phyloP scores from a whole-genome alignment of 2,113 vertebrate species.

The Xiphophorus maculatus region DNA sequence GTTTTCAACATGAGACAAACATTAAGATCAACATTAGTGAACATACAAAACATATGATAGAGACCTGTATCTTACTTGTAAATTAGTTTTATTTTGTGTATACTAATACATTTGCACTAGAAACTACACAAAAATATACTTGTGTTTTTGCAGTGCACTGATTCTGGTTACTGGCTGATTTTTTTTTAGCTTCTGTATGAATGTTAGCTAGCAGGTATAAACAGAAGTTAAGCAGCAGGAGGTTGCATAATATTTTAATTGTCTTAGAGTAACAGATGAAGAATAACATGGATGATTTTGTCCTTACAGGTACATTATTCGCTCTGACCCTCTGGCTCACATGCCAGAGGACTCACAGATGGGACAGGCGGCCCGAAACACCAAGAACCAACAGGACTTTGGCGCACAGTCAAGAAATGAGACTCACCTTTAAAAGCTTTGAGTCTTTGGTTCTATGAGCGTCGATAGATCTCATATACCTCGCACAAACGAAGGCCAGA shows the following conservation, averaged over 20 bases:
- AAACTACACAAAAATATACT: too few species aligned
- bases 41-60: too few species aligned
- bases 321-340: conserved; percentile 92
- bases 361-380: conserved; percentile 74
- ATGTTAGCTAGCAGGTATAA: too few species aligned
- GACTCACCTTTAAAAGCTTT: conserved; percentile 80
- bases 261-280: not conserved
- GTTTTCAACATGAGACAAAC: too few species aligned
- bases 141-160: too few species aligned
- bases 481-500: not conserved
- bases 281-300: not conserved
- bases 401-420: conserved; percentile 87
- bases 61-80: too few species aligned
- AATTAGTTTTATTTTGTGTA: too few species aligned
- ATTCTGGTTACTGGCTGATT: too few species aligned
- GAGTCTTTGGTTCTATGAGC: conserved; percentile 34
- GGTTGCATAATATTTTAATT: not conserved
- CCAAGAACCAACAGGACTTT: conserved; percentile 81
- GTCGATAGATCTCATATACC: conserved; percentile 13
- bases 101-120: too few species aligned
- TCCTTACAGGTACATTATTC: conserved; percentile 89
- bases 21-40: too few species aligned
- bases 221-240: too few species aligned
- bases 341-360: conserved; percentile 82
- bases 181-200: not conserved